Conservation (phyloP, 2,113 vertebrate genomes). For the Tenrec ecaudatus region DNA sequence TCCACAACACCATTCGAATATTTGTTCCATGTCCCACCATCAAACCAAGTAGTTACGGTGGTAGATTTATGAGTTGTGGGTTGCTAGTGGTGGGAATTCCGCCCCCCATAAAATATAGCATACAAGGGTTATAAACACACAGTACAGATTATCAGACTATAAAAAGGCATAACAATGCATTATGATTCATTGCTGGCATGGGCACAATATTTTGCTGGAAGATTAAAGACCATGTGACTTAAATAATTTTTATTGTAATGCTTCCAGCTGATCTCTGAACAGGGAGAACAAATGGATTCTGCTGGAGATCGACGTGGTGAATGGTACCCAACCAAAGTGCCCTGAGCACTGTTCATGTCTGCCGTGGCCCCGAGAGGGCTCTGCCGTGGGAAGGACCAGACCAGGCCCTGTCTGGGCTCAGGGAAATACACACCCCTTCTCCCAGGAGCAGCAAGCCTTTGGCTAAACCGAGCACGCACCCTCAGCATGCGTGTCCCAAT, state of each 20-base stretch:
- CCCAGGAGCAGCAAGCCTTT: constrained; percentile 20
- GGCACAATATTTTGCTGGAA: constrained; percentile 79
- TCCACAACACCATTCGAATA: not conserved
- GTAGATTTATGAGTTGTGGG: constrained; percentile 67
- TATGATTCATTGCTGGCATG: constrained; percentile 79
- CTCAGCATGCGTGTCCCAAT: not conserved
- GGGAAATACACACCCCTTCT: constrained; percentile 33
- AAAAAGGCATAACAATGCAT: constrained; percentile 79
- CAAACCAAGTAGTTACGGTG: constrained; percentile 51
- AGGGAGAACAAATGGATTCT: constrained; percentile 73
- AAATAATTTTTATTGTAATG: constrained; percentile 82
- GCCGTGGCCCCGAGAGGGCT: constrained; percentile 2
- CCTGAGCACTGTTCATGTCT: constrained; percentile 39
- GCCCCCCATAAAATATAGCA: constrained; percentile 73
- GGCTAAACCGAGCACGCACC: constrained; percentile 53
- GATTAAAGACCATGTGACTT: constrained; percentile 80
- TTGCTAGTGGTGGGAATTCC: constrained; percentile 43
- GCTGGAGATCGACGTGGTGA: constrained; percentile 53
- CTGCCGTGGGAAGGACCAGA: constrained; percentile 55
- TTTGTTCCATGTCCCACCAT: not conserved
- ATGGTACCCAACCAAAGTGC: constrained; percentile 59
- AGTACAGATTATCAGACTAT: constrained; percentile 81
- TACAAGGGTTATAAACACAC: constrained; percentile 81
- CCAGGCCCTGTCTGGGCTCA: constrained; percentile 29
- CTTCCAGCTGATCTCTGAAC: constrained; percentile 76